These are phyloP conservation scores for Meteorus cinctellus DNA, from an alignment of 2,888 invertebrate genomes.

Conservation along the genomic window DNA sequence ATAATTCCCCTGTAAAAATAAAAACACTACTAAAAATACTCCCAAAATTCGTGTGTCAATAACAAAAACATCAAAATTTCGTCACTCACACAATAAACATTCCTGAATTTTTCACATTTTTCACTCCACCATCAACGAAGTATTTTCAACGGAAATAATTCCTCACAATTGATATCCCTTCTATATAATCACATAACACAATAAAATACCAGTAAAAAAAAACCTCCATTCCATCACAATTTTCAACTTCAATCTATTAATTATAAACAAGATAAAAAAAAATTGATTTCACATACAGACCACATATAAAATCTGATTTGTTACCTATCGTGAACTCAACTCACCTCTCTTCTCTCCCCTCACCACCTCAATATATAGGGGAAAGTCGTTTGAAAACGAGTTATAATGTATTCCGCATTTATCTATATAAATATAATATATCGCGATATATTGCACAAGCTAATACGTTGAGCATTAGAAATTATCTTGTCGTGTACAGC, in stretches of 20 bases:
- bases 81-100: too few species aligned
- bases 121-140: too few species aligned
- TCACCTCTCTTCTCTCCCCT: background rate
- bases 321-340: background rate
- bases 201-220: background rate
- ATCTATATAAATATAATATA: slow-evolving; percentile 31
- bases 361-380: background rate
- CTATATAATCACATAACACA: too few species aligned
- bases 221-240: background rate
- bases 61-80: too few species aligned
- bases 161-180: too few species aligned
- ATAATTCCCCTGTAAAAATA: too few species aligned
- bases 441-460: slow-evolving; percentile 29
- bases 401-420: slow-evolving; percentile 34
- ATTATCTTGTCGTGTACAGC: slow-evolving; percentile 23
- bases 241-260: background rate
- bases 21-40: too few species aligned
- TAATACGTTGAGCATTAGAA: slow-evolving; percentile 19
- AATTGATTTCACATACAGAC: background rate
- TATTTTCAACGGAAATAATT: too few species aligned
- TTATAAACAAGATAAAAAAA: background rate
- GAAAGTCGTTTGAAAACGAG: slow-evolving; percentile 36
- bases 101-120: too few species aligned
- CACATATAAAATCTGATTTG: background rate
- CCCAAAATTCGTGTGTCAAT: too few species aligned